phyloP scores from a whole-genome alignment of 2,888 invertebrate species.

The Lapara coniferarum region DNA sequence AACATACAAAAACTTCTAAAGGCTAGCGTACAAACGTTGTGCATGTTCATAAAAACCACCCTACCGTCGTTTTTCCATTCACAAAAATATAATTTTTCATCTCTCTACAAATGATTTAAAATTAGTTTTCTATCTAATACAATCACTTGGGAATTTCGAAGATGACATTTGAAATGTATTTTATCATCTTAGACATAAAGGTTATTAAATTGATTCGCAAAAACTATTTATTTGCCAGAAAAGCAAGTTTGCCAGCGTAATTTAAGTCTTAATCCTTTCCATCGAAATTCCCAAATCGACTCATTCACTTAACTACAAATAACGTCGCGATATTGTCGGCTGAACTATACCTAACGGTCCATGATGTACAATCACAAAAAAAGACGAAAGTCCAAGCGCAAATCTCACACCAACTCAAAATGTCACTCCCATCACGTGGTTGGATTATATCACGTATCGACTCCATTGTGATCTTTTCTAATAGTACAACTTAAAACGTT shows the following conservation, averaged over 20 bases:
- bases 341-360: constrained; percentile 59
- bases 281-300: constrained; percentile 23
- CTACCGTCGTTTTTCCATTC: constrained; percentile 48
- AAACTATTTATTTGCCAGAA: background rate
- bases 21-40: constrained; percentile 66
- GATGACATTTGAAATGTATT: background rate
- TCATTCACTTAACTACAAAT: constrained; percentile 44
- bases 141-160: constrained; percentile 41
- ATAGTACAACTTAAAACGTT: constrained; percentile 58
- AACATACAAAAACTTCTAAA: constrained; percentile 46
- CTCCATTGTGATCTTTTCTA: constrained; percentile 3
- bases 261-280: background rate
- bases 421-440: constrained; percentile 29
- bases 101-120: constrained; percentile 65
- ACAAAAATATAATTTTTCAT: constrained; percentile 74
- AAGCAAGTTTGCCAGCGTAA: background rate
- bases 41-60: constrained; percentile 57
- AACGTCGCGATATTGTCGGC: constrained; percentile 75
- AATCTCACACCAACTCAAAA: constrained; percentile 24
- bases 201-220: background rate
- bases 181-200: background rate
- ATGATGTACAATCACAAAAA: constrained; percentile 33
- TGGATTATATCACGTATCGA: background rate
- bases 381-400: constrained; percentile 34
- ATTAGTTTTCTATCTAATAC: constrained; percentile 72